Evolutionary conservation across 1,140 invertebrate genomes (phyloP).

Genomic region (Psix sp.): DNA sequence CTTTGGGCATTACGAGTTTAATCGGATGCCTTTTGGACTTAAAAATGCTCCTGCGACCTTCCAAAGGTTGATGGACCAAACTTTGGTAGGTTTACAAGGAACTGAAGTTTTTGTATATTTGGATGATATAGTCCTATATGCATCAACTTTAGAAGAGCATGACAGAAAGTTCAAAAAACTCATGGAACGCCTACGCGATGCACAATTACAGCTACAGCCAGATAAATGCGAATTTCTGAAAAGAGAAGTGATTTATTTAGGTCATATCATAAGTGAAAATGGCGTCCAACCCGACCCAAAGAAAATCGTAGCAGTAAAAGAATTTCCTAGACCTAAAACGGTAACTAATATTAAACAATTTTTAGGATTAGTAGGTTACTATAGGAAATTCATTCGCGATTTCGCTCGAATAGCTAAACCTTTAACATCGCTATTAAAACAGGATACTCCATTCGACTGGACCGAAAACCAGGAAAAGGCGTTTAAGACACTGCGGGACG

Average conservation of each 20-base stretch:
- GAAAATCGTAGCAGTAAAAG: not conserved
- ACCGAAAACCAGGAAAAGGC: not conserved
- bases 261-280: conserved; percentile 8
- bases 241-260: conserved; percentile 1
- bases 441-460: not conserved
- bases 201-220: not conserved
- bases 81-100: conserved; percentile 4
- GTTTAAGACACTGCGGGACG: conserved; percentile 1
- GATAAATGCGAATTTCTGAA: conserved; percentile 5
- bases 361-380: not conserved
- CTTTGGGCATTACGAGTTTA: conserved; percentile 5
- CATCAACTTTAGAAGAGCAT: not conserved
- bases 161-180: not conserved
- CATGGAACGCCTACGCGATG: not conserved
- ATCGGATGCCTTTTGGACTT: conserved; percentile 12
- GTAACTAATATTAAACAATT: not conserved
- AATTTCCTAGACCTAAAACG: conserved; percentile 5
- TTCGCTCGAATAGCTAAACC: not conserved
- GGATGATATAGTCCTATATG: conserved; percentile 8
- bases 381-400: not conserved
- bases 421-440: not conserved
- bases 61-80: conserved; percentile 8
- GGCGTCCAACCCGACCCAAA: conserved; percentile 3
- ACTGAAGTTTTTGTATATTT: conserved; percentile 4
- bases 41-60: conserved; percentile 9